Conservation (phyloP, 2,113 vertebrate species). For the Numenius arquata region DNA sequence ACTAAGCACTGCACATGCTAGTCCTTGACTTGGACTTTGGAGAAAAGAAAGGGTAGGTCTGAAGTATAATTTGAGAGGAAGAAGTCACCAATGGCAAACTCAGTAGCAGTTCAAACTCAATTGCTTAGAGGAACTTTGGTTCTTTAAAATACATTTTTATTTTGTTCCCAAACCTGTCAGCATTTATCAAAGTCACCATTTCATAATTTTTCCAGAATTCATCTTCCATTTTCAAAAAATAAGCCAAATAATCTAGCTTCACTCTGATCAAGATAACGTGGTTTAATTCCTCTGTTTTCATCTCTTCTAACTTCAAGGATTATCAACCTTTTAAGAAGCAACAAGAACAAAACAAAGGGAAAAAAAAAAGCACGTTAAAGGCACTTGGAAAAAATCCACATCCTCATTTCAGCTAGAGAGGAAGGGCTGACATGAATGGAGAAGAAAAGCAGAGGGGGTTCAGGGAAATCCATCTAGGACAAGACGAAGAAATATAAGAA, state of each 20-base stretch:
- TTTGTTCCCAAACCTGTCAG: background rate
- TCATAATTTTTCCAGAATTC: background rate
- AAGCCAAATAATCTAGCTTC: background rate
- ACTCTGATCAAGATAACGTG: background rate
- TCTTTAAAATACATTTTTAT: background rate
- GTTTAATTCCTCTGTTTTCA: background rate
- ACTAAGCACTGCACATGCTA: background rate
- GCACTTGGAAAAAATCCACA: background rate
- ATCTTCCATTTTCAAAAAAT: background rate
- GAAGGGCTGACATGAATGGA: background rate
- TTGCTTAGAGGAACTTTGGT: background rate
- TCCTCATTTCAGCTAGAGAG: background rate
- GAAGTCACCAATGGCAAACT: background rate
- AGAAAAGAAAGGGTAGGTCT: background rate
- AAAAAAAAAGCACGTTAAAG: background rate
- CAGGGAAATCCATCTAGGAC: background rate
- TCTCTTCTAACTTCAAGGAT: background rate
- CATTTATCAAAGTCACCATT: background rate
- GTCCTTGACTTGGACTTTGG: background rate
- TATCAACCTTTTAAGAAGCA: background rate
- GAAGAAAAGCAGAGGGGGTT: background rate
- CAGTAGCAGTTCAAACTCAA: background rate
- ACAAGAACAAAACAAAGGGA: background rate
- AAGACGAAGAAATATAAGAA: conserved; percentile 36
- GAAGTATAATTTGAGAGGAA: background rate